Percentiles rank a stretch among this genome's conserved stretches.
These are phyloP conservation scores for Engystomops pustulosus DNA, from an alignment of 2,113 vertebrate genomes.

Conservation along the genomic window DNA sequence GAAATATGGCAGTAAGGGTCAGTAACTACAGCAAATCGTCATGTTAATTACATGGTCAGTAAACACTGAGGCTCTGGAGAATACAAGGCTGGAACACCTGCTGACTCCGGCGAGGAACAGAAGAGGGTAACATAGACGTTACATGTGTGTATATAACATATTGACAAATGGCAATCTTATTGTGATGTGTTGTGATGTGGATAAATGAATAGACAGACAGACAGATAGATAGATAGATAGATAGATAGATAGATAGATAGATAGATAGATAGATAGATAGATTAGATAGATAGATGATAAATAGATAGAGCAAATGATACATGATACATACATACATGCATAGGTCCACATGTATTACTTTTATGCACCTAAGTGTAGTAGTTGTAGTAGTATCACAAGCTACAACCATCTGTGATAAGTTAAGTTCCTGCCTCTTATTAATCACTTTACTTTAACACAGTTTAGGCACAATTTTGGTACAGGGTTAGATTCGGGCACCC, in stretches of 20 bases:
- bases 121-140: neutral
- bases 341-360: too few species aligned
- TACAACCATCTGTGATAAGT: too few species aligned
- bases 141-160: too few species aligned
- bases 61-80: slow-evolving; percentile 81
- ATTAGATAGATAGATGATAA: neutral
- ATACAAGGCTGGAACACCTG: neutral
- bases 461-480: too few species aligned
- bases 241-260: slow-evolving; percentile 7
- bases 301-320: neutral
- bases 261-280: slow-evolving; percentile 10
- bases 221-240: neutral
- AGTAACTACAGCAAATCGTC: slow-evolving; percentile 86
- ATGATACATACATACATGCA: neutral
- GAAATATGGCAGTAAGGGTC: slow-evolving; percentile 85
- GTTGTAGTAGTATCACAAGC: too few species aligned
- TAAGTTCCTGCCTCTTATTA: too few species aligned
- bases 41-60: slow-evolving; percentile 95
- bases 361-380: too few species aligned
- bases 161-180: neutral
- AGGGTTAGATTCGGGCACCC: too few species aligned
- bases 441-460: too few species aligned
- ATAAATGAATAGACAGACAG: too few species aligned
- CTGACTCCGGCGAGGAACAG: neutral
- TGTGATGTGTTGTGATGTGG: too few species aligned